Base-by-base conservation (phyloP, 2,888 invertebrate species). In the Lysandra coridon region DNA sequence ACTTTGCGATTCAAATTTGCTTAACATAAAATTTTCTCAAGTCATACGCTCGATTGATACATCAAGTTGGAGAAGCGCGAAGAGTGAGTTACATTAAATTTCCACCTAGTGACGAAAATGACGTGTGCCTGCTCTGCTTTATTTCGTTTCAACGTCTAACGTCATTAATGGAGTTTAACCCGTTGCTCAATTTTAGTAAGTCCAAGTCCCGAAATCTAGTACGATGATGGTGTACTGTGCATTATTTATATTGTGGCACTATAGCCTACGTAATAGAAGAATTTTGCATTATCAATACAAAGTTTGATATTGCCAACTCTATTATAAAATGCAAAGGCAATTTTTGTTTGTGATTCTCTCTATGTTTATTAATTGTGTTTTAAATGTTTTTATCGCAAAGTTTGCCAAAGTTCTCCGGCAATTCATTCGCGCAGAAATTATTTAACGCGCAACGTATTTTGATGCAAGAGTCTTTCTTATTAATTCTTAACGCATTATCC, bases 261-360 rank as follows among this genome's bases (percentile, higher is more conserved):
- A 64, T 64, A n/a, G 7, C 3, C 64, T 12, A 64, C 10, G 64
- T 12, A 30, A 64, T 12, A 12, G 4, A 2, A 64, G 10, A 64
- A 64, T 64, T 64, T 64, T 30, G 10, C 30, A 64, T 30, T 30
- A 23, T 12, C 64, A 30, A 30, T 64, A 64, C 64, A 64, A 64
- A 64, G 64, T 64, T 64, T 64, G 23, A 64, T 62, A 62, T n/a
- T 60, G 60, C 60, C n/a, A 62, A 62, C 62, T n/a, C 23, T 64
- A 64, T 64, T 64, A 12, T 12, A 64, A 64, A 64, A 64, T 64
- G 10, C 64, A 10, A 64, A 64, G 4, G 64, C 23, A 64, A 64
- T 64, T 64, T 64, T 23, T 23, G 64, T 64, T 57, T 64, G 64
- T 64, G 30, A 12, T 64, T 30, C 12, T 30, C 23, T 23, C 30